A percentile compares a stretch with the other conserved stretches of the same genome.
These are phyloP conservation scores for Tiliacea aurago DNA, from an alignment of 2,888 invertebrate genomes.

Conservation along the genomic window DNA sequence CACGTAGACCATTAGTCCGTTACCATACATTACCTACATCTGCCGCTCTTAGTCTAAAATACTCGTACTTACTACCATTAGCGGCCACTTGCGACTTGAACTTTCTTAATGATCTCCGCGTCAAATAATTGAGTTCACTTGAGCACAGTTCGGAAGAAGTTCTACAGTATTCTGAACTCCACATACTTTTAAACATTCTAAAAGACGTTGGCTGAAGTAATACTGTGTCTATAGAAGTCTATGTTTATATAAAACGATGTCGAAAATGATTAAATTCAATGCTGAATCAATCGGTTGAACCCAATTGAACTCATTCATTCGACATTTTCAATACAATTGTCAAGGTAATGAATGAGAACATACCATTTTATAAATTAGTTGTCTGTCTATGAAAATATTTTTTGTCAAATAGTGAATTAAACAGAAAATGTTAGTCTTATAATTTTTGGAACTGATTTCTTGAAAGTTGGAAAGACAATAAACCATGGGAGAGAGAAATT, in stretches of 20 bases:
- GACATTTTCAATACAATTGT: conserved; percentile 13
- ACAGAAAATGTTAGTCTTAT: background rate
- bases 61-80: conserved; percentile 65
- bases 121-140: conserved; percentile 60
- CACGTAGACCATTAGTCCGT: conserved; percentile 33
- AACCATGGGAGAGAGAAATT: background rate
- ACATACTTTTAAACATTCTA: conserved; percentile 41
- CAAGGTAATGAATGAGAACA: background rate
- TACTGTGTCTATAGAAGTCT: background rate
- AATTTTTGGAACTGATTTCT: background rate
- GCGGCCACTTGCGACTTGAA: conserved; percentile 67
- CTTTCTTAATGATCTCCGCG: conserved; percentile 70
- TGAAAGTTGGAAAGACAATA: background rate
- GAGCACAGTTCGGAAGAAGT: conserved; percentile 33
- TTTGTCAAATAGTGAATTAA: background rate
- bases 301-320: conserved; percentile 26
- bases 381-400: background rate
- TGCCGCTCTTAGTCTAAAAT: conserved; percentile 54
- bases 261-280: conserved; percentile 29
- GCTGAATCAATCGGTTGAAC: conserved; percentile 42
- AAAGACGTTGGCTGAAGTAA: conserved; percentile 3
- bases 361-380: background rate
- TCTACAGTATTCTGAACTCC: conserved; percentile 42
- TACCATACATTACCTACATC: conserved; percentile 42
- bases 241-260: background rate